Evolutionary conservation across 1,140 invertebrate genomes (phyloP), one percentile per base, ranked within the genome.

Genomic region (Onthophagus taurus): DNA sequence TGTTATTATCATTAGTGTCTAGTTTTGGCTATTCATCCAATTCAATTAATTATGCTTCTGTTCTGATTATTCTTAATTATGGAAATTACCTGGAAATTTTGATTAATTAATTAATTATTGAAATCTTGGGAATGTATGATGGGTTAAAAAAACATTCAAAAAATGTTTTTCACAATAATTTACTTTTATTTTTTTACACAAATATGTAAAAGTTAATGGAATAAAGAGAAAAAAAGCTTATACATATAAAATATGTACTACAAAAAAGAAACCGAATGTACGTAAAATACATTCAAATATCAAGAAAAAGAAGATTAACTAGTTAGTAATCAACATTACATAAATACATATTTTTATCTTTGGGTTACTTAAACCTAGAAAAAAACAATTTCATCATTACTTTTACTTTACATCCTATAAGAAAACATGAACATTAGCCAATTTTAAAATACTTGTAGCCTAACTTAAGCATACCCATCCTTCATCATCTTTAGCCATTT

Each of bases 401-500:
- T 20, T 20, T 13, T 18, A 26, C 17, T 39, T 20, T 39, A 39
- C 37, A 24, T 39, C 34, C 34, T 39, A 29, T 21, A 7, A 39
- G 26, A 14, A 39, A 39, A 29, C 26, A 20, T 21, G 14, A 13
- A 26, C 11, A 16, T 36, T 20, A 39, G 23, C n/a, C 5, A 39
- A 18, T 39, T 8, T 26, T 7, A 16, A 26, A 9, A 8, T 8
- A 33, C 6, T 8, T 6, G 13, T 8, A 26, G 16, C 4, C 30
- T 31, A 4, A 31, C 14, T 42, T 42, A 31, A 42, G 30, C 20
- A 42, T 54, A 72, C 62, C 66, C 68, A 73, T 47, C 68, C 64
- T 57, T 77, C 72, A 44, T 72, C 71, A 50, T 82, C 75, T 45
- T 76, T 81, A 42, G 83, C 88, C 54, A 94, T 72, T 56, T 87